A percentile compares a stretch with the other conserved stretches of the same genome.
Evolutionary conservation across 2,888 invertebrate species (phyloP).

Genomic region (Lochmaea crataegi): DNA sequence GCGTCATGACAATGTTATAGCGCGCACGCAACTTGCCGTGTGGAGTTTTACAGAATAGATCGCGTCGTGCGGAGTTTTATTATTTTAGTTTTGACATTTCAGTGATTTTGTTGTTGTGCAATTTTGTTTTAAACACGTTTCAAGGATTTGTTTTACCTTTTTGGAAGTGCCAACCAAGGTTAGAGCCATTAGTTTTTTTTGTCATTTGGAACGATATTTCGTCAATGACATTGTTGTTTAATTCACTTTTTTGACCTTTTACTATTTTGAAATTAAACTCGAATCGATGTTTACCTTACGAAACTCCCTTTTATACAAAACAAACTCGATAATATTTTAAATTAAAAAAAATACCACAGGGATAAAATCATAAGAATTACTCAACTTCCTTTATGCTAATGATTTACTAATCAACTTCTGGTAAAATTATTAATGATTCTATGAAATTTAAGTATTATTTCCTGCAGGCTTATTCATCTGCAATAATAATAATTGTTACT

Average conservation of each 20-base stretch:
- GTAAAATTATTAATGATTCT: neutral
- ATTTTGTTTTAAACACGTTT: constrained; percentile 32
- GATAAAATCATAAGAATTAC: neutral
- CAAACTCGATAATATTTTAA: neutral
- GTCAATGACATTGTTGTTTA: constrained; percentile 46
- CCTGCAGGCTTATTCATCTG: neutral
- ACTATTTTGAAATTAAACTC: constrained; percentile 34
- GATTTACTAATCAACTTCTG: neutral
- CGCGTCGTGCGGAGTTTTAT: constrained; percentile 38
- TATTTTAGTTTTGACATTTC: constrained; percentile 36
- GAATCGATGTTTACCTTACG: constrained; percentile 17
- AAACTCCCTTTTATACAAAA: constrained; percentile 26
- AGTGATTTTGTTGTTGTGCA: constrained; percentile 43
- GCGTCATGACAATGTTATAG: constrained; percentile 44
- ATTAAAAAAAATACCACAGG: neutral
- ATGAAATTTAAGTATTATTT: neutral
- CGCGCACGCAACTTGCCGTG: constrained; percentile 40
- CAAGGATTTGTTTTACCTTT: constrained; percentile 42
- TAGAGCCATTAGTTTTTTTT: constrained; percentile 31
- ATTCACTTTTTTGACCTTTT: constrained; percentile 47
- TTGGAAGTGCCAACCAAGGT: constrained; percentile 44
- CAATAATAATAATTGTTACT: neutral
- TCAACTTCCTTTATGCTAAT: neutral
- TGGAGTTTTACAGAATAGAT: constrained; percentile 34
- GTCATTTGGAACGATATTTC: constrained; percentile 26